Conservation (phyloP, 2,113 vertebrate genomes). For the Eulemur macaco region DNA sequence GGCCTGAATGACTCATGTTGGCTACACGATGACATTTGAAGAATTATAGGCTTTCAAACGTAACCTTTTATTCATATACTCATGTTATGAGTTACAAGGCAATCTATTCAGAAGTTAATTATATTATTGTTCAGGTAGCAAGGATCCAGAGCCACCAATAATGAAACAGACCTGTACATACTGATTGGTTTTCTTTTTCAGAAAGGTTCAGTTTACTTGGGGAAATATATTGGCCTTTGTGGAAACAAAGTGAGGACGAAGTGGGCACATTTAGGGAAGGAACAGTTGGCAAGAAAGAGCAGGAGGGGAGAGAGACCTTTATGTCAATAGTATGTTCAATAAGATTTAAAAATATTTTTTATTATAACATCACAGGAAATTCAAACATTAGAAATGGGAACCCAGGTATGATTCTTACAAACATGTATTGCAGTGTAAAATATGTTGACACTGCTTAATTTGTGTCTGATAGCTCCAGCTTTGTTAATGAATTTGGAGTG, state of each 20-base stretch:
- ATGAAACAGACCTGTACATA: neutral
- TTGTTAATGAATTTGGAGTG: constrained; percentile 6
- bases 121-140: constrained; percentile 20
- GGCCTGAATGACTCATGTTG: constrained; percentile 76
- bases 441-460: constrained; percentile 11
- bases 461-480: neutral
- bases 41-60: constrained; percentile 73
- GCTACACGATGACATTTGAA: constrained; percentile 73
- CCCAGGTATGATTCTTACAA: neutral
- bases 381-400: neutral
- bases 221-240: neutral
- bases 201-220: neutral
- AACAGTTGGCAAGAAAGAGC: neutral
- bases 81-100: constrained; percentile 42
- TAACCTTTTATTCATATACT: constrained; percentile 66
- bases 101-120: constrained; percentile 60
- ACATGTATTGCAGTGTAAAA: neutral
- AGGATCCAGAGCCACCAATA: constrained; percentile 12
- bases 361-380: neutral
- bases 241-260: neutral
- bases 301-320: neutral
- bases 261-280: neutral
- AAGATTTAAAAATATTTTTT: constrained; percentile 1
- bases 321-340: constrained; percentile 4
- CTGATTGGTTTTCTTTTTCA: constrained; percentile 9